Conservation (phyloP, 2,113 vertebrate genomes). For the Microtus richardsoni region DNA sequence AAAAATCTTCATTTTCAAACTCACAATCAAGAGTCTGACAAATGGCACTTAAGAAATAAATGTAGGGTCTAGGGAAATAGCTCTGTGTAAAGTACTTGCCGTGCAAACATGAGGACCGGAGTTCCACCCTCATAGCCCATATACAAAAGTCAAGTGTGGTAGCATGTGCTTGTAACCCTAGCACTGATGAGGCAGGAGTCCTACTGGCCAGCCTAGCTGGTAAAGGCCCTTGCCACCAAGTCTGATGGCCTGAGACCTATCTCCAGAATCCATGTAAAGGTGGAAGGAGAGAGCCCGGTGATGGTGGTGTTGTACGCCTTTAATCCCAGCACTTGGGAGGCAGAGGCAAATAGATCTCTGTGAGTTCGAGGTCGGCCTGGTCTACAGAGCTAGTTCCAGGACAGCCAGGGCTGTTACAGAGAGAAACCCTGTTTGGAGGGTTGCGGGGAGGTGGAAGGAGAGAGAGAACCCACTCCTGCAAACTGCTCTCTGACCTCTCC, state of each 20-base stretch:
- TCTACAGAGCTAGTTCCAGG: too few species aligned
- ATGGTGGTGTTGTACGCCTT: too few species aligned
- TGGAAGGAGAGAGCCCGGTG: neutral
- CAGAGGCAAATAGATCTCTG: too few species aligned
- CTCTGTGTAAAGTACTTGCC: neutral
- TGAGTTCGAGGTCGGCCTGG: too few species aligned
- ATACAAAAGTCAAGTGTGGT: neutral
- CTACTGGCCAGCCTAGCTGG: neutral
- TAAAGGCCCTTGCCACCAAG: neutral
- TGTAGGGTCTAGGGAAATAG: neutral
- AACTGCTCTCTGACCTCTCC: neutral
- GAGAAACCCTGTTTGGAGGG: too few species aligned
- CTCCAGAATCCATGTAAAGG: neutral
- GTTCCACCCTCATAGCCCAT: neutral
- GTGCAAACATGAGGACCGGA: neutral
- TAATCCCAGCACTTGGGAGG: too few species aligned
- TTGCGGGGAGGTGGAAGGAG: neutral
- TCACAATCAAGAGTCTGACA: slow-evolving; percentile 37
- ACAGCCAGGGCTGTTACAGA: too few species aligned
- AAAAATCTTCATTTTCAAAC: slow-evolving; percentile 60
- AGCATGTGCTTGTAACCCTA: neutral
- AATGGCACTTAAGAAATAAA: slow-evolving; percentile 53
- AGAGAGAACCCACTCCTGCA: neutral
- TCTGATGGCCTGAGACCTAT: neutral
- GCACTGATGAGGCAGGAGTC: neutral